Evolutionary conservation across 2,797 vertebrate genomes (phyloP), one percentile per base, ranked within the genome.

Genomic region (Florisuga fusca): DNA sequence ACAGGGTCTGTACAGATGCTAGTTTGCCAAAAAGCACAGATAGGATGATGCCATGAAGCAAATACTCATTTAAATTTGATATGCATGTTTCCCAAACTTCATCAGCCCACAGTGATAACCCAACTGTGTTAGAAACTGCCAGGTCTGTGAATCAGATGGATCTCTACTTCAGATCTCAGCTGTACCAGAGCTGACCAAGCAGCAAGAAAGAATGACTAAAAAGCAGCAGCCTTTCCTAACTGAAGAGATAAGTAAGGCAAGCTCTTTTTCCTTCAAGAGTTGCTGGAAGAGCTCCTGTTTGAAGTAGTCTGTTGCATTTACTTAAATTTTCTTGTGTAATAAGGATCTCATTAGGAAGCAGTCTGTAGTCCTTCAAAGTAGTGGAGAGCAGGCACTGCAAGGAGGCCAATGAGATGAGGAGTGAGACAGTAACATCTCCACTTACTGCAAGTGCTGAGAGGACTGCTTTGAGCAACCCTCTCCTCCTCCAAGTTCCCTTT

Each of bases 281-380:
- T 64, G 54, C 2, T 77, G 22, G 20, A 87, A 64, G 20, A 90
- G 14, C 57, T 87, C 36, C 53, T 48, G n/a, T 58, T 78, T 78
- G 61, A 93, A 87, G 66, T 6, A 77, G 21, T 53, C 51, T 59
- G 19, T 7, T 48, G 20, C 25, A 81, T 66, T 91, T 88, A 63
- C 22, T 78, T 75, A 6, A 6, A 58, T 69, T 59, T 71, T 91
- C 57, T 61, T 90, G 62, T 58, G 75, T 75, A 86, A 68, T 53
- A 55, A 83, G 61, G 23, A 57, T 45, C 75, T 91, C 63, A 85
- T 76, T 48, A 94, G 72, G 72, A 94, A 87, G 79, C 17, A 67
- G 41, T 66, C 69, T 59, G 38, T 41, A 86, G 67, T 41, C 64
- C 63, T 91, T 63, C 33, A 22, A 89, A 75, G 53, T 6, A 59